A percentile compares a stretch with the other conserved stretches of the same genome.
phyloP scores from a whole-genome alignment of 2,797 vertebrate genomes.

The Thaleichthys pacificus region DNA sequence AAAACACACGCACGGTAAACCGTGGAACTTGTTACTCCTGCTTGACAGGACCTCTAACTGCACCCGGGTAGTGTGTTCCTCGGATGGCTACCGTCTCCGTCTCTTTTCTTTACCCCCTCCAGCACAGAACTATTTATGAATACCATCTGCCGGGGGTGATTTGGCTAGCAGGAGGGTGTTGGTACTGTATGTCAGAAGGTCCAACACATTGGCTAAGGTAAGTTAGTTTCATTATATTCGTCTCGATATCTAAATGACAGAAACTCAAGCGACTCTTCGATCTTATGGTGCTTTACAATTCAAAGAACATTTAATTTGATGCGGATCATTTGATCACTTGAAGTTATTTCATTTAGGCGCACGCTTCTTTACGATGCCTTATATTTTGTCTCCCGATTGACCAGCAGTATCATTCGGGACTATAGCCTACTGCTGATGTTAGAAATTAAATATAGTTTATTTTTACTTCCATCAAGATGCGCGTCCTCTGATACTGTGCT shows the following conservation, averaged over 20 bases:
- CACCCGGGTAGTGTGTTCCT: slow-evolving; percentile 49
- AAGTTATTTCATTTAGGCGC: not conserved
- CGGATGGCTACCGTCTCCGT: slow-evolving; percentile 49
- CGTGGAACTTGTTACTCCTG: slow-evolving; percentile 24
- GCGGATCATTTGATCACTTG: not conserved
- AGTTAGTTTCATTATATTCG: slow-evolving; percentile 25
- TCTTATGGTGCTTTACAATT: not conserved
- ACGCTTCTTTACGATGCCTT: not conserved
- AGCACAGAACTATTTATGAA: slow-evolving; percentile 48
- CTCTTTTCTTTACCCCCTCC: slow-evolving; percentile 45
- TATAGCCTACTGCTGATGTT: not conserved
- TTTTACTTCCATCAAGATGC: not conserved
- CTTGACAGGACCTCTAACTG: slow-evolving; percentile 47
- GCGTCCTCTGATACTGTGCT: not conserved
- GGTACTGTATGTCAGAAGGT: slow-evolving; percentile 17
- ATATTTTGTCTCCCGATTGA: not conserved
- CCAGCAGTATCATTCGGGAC: not conserved
- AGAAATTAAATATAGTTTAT: not conserved
- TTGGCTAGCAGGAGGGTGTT: slow-evolving; percentile 31
- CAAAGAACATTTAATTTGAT: not conserved
- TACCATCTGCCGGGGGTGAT: slow-evolving; percentile 40
- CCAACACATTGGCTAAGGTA: slow-evolving; percentile 25
- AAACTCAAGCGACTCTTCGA: not conserved
- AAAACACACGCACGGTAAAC: slow-evolving; percentile 26
- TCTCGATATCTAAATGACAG: not conserved